Base-by-base conservation (phyloP, 2,113 vertebrate species). In the Percina caprodes region DNA sequence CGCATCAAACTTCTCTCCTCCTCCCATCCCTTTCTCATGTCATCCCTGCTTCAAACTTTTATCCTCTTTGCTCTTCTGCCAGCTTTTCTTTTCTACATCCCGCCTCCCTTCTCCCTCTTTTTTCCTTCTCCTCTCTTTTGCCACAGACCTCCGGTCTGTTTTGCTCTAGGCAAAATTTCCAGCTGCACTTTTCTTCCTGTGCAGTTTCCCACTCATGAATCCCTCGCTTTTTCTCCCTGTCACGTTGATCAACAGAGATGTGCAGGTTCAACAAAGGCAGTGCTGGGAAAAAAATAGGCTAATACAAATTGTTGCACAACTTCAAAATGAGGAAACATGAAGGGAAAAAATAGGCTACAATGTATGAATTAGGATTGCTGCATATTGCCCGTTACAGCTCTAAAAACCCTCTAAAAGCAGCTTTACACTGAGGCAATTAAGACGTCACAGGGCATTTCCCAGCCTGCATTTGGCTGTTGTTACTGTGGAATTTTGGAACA, bases 401-500 rank as follows among this genome's bases (percentile, higher is more conserved):
- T 74, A 62, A 83, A 77, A 83, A 76, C 80, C 51, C 62, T 79
- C 30, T 30, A 30, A 11, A 21, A 79, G 83, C 68, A 59, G 82
- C 82, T 90, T 78, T 84, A 70, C 52, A 30, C 54, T 51, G 54
- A 84, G 33, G 74, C 81, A 88, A 74, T 83, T 30, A 87, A 89
- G 86, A 83, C 65, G 81, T 85, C 69, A 21, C 61, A 45, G 83
- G 82, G 82, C 76, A 76, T 92, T 93, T 94, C 86, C 87, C 80
- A 86, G 89, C 67, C 80, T 90, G 84, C 86, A 80, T 93, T 84
- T 93, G 90, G 9, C 67, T 80, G 86, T 88, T 93, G 80, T 89
- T 86, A 63, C 79, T 80, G 79, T 88, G 89, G 92, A 92, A 88
- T 95, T 93, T 92, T 89, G 83, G 78, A 93, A 93, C 92, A 93